phyloP scores from a whole-genome alignment of 2,113 vertebrate genomes.

The Cinclus cinclus region DNA sequence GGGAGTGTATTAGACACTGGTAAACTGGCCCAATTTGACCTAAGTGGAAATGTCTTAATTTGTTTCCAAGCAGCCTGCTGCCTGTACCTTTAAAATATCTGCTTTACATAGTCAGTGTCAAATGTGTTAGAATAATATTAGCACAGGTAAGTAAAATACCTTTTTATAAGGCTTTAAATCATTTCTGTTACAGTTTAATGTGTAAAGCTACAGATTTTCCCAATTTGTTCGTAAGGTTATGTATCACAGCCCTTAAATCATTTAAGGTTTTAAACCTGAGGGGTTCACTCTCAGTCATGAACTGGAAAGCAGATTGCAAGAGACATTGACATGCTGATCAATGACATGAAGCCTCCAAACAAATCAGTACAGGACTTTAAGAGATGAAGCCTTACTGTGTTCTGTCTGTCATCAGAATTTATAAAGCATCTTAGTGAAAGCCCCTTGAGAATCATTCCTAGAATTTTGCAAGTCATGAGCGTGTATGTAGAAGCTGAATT shows the following conservation, averaged over 20 bases:
- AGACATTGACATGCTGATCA: conserved; percentile 57
- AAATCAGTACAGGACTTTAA: conserved; percentile 49
- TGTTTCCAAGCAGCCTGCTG: not conserved
- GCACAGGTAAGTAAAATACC: conserved; percentile 34
- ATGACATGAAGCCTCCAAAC: conserved; percentile 52
- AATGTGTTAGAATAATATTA: conserved; percentile 50
- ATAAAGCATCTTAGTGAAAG: conserved; percentile 58
- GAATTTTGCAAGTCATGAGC: conserved; percentile 71
- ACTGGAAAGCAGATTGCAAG: conserved; percentile 32
- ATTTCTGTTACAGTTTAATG: conserved; percentile 40
- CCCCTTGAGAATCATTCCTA: conserved; percentile 57
- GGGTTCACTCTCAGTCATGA: conserved; percentile 46
- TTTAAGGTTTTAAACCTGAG: conserved; percentile 53
- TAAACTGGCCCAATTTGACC: conserved; percentile 13
- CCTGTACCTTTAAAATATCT: not conserved
- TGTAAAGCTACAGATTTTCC: conserved; percentile 53
- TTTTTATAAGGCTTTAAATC: conserved; percentile 42
- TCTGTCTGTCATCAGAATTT: conserved; percentile 65
- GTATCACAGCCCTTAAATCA: conserved; percentile 36
- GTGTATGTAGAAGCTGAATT: conserved; percentile 39
- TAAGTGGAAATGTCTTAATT: conserved; percentile 6
- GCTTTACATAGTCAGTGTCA: conserved; percentile 36
- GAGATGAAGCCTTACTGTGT: conserved; percentile 32
- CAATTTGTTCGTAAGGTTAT: conserved; percentile 32
- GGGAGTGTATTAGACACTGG: not conserved